Evolutionary conservation across 2,888 invertebrate species (phyloP).

Genomic region (Catotricha subobsoleta): DNA sequence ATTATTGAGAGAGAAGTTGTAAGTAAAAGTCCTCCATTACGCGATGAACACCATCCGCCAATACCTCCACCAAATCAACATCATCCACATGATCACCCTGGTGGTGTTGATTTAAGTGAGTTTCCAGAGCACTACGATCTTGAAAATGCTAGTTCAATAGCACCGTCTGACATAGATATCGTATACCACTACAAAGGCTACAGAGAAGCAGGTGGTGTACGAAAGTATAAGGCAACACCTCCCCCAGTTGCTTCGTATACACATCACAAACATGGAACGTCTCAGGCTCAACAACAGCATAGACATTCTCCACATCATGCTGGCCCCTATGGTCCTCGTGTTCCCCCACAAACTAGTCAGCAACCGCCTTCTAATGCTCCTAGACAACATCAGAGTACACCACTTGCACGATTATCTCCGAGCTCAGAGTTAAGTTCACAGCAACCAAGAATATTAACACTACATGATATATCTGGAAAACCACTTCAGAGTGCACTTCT

Average conservation of each 20-base stretch:
- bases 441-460: slow-evolving; percentile 78
- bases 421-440: slow-evolving; percentile 83
- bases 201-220: slow-evolving; percentile 62
- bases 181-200: slow-evolving; percentile 93
- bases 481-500: slow-evolving; percentile 75
- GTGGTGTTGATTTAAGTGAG: slow-evolving; percentile 56
- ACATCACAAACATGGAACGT: slow-evolving; percentile 55
- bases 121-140: slow-evolving; percentile 82
- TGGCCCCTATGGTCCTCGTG: slow-evolving; percentile 53
- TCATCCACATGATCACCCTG: slow-evolving; percentile 53
- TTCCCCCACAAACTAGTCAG: slow-evolving; percentile 50
- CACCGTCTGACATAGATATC: slow-evolving; percentile 92
- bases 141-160: slow-evolving; percentile 93
- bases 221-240: slow-evolving; percentile 76
- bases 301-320: slow-evolving; percentile 62
- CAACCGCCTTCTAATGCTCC: slow-evolving; percentile 46
- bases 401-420: slow-evolving; percentile 74
- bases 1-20: slow-evolving; percentile 83
- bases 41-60: slow-evolving; percentile 65
- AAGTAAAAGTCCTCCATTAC: slow-evolving; percentile 61
- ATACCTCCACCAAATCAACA: slow-evolving; percentile 55
- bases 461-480: slow-evolving; percentile 86
- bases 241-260: slow-evolving; percentile 60
- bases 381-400: slow-evolving; percentile 73
- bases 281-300: slow-evolving; percentile 47